Conservation (phyloP, 2,113 vertebrate species). For the Nycticebus coucang region DNA sequence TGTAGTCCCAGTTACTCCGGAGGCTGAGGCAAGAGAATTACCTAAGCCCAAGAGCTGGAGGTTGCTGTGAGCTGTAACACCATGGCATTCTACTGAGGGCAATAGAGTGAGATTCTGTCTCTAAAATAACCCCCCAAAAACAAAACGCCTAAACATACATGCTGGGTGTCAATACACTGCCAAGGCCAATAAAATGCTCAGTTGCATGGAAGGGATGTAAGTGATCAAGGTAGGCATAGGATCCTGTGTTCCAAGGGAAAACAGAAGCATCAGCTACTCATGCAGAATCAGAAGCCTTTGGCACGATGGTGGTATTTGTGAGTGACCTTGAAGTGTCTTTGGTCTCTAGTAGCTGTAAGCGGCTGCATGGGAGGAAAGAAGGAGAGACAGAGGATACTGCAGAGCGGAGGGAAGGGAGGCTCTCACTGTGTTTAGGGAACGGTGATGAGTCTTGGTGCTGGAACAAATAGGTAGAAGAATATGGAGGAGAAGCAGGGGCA, state of each 20-base stretch:
- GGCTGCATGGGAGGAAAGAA: background rate
- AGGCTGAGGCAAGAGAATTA: no score
- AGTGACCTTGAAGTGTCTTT: background rate
- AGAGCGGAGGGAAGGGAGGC: background rate
- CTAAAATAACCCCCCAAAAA: no score
- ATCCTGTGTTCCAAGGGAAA: background rate
- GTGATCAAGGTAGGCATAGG: background rate
- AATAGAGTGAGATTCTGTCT: no score
- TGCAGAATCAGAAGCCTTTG: background rate
- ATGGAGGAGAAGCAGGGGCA: background rate
- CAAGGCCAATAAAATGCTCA: background rate
- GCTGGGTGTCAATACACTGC: background rate
- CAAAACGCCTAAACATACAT: background rate
- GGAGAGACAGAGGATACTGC: background rate
- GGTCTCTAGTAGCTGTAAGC: background rate
- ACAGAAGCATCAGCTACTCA: background rate
- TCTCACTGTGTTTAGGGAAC: background rate
- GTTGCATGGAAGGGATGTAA: background rate
- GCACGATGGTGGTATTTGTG: background rate
- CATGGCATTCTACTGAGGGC: no score
- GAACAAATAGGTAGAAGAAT: background rate
- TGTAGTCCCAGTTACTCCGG: no score
- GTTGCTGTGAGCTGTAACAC: no score
- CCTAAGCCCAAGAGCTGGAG: no score
- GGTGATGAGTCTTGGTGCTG: background rate